Evolutionary conservation across 2,797 vertebrate species (phyloP).

Genomic region (Pachyuromys duprasi): DNA sequence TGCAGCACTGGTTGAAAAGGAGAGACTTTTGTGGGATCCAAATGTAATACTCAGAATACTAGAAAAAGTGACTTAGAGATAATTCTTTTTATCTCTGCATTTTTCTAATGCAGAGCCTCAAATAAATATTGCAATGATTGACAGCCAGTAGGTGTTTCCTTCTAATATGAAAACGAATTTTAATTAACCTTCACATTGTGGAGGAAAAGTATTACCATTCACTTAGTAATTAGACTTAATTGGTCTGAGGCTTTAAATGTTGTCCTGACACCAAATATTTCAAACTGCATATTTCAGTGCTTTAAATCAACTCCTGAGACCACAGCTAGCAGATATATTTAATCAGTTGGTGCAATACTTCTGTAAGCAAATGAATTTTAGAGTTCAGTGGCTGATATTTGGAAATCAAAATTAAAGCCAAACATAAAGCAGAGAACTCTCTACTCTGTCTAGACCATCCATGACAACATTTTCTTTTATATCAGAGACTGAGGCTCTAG

Average conservation of each 20-base stretch:
- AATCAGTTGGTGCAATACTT: conserved; percentile 51
- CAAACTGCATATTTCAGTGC: conserved; percentile 58
- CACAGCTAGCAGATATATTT: conserved; percentile 37
- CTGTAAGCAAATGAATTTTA: conserved; percentile 54
- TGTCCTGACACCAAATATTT: conserved; percentile 82
- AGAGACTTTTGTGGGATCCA: not conserved
- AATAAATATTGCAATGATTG: conserved; percentile 83
- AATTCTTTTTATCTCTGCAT: conserved; percentile 18
- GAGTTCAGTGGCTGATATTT: conserved; percentile 34
- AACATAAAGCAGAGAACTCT: conserved; percentile 4
- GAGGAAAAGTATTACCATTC: conserved; percentile 83
- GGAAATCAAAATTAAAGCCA: conserved; percentile 50
- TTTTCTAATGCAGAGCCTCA: conserved; percentile 56
- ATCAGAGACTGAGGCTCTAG: not conserved
- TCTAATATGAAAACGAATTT: conserved; percentile 82
- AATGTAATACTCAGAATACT: not conserved
- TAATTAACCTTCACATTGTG: conserved; percentile 79
- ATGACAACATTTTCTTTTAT: not conserved
- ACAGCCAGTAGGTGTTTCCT: conserved; percentile 85
- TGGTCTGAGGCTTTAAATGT: conserved; percentile 80
- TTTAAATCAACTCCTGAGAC: conserved; percentile 63
- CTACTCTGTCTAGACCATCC: not conserved
- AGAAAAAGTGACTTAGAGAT: conserved; percentile 48
- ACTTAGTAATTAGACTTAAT: conserved; percentile 86
- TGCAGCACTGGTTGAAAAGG: not conserved